Conservation (phyloP, 2,888 invertebrate genomes). For the Drosophila paranaensis region DNA sequence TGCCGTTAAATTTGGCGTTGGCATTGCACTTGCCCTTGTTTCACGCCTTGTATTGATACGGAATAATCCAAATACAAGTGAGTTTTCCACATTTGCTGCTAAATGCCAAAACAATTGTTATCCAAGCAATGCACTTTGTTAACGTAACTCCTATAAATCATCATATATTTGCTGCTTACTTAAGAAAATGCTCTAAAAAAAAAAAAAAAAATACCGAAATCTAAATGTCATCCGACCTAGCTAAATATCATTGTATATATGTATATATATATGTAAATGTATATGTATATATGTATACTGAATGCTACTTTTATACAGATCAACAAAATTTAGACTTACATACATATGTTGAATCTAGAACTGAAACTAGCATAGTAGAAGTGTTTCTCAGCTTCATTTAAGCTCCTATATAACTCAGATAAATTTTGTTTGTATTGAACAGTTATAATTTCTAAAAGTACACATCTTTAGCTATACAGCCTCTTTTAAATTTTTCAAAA, state of each 20-base stretch:
- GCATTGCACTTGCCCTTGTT: constrained; percentile 92
- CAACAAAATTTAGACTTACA: not conserved
- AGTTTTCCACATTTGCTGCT: constrained; percentile 71
- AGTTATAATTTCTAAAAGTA: not conserved
- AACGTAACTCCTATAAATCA: constrained; percentile 36
- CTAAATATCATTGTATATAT: not conserved
- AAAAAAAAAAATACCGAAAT: constrained; percentile 5
- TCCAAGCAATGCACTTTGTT: constrained; percentile 40
- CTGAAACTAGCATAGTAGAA: not conserved
- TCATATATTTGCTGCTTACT: constrained; percentile 30
- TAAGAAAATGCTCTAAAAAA: constrained; percentile 22
- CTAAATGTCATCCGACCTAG: constrained; percentile 17
- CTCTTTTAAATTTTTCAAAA: not conserved
- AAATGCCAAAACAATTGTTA: constrained; percentile 49
- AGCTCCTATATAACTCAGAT: not conserved
- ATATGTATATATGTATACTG: not conserved
- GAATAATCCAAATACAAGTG: constrained; percentile 86
- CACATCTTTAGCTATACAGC: not conserved
- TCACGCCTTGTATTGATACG: constrained; percentile 94
- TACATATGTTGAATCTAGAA: not conserved
- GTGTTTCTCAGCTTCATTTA: not conserved
- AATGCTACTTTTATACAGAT: not conserved
- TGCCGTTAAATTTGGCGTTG: constrained; percentile 94
- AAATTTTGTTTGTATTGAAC: not conserved
- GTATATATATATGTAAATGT: not conserved